Percentiles rank a stretch among this genome's conserved stretches.
Evolutionary conservation across 2,113 vertebrate genomes (phyloP).

Genomic region (Phyllopteryx taeniolatus): DNA sequence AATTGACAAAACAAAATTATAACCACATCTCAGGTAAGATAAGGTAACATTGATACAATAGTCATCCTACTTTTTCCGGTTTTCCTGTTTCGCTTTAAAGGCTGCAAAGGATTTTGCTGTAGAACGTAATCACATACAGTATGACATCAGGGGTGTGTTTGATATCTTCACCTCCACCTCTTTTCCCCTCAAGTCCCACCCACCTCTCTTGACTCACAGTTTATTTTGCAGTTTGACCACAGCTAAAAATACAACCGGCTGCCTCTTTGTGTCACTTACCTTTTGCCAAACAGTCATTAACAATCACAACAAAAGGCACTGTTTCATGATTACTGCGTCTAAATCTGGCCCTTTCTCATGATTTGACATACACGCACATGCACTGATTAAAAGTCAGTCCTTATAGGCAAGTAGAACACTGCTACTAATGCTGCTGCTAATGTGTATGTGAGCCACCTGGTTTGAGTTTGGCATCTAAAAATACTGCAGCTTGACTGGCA

Average conservation of each 20-base stretch:
- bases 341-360: constrained; percentile 37
- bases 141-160: constrained; percentile 53
- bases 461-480: constrained; percentile 21
- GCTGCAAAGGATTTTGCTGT: constrained; percentile 21
- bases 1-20: no score
- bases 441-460: constrained; percentile 17
- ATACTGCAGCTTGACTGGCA: constrained; percentile 25
- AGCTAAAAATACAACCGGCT: constrained; percentile 54
- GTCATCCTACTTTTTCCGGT: background rate
- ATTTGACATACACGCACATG: constrained; percentile 19
- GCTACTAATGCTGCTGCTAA: background rate
- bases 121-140: constrained; percentile 45
- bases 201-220: constrained; percentile 21
- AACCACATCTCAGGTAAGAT: no score
- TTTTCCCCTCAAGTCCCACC: background rate
- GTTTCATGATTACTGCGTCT: constrained; percentile 48
- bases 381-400: constrained; percentile 21
- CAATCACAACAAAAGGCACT: constrained; percentile 40
- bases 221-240: constrained; percentile 42
- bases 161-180: constrained; percentile 30
- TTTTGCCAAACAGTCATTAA: constrained; percentile 35
- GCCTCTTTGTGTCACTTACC: constrained; percentile 41
- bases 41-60: background rate
- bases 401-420: constrained; percentile 12
- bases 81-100: constrained; percentile 51